Conservation (phyloP, 2,888 invertebrate genomes). For the Sthenelais limicola region DNA sequence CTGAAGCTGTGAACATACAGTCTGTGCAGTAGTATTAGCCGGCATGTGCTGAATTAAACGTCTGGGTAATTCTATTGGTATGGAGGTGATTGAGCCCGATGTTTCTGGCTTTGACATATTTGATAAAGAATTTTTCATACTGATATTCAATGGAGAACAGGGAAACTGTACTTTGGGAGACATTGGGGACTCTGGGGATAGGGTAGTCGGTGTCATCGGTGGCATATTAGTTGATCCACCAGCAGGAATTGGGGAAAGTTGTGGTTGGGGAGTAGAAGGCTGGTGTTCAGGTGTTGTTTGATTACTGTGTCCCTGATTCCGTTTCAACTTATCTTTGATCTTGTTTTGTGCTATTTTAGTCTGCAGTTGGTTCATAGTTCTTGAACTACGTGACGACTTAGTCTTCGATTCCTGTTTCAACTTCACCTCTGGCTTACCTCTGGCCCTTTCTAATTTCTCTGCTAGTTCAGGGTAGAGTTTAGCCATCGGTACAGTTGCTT, state of each 20-base stretch:
- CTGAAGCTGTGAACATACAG: neutral
- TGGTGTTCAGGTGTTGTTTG: conserved; percentile 12
- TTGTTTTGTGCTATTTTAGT: conserved; percentile 72
- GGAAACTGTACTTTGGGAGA: conserved; percentile 23
- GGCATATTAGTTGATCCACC: conserved; percentile 2
- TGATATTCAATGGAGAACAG: conserved; percentile 24
- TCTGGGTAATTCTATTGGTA: conserved; percentile 20
- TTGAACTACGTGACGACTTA: conserved; percentile 58
- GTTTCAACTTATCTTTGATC: conserved; percentile 71
- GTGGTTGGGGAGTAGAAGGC: conserved; percentile 21
- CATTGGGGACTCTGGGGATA: conserved; percentile 1
- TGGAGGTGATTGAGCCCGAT: conserved; percentile 20
- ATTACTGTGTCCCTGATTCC: conserved; percentile 50
- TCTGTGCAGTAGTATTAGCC: neutral
- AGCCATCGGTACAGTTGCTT: conserved; percentile 52
- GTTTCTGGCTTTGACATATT: conserved; percentile 24
- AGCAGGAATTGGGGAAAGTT: conserved; percentile 27
- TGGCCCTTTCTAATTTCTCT: conserved; percentile 66
- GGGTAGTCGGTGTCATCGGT: conserved; percentile 6
- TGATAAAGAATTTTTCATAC: conserved; percentile 20
- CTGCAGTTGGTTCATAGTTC: conserved; percentile 71
- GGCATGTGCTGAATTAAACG: conserved; percentile 21
- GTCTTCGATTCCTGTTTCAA: conserved; percentile 36
- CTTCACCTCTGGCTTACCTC: conserved; percentile 57
- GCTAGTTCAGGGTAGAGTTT: conserved; percentile 70